Conservation (phyloP, 2,113 vertebrate species). For the Turnix velox region DNA sequence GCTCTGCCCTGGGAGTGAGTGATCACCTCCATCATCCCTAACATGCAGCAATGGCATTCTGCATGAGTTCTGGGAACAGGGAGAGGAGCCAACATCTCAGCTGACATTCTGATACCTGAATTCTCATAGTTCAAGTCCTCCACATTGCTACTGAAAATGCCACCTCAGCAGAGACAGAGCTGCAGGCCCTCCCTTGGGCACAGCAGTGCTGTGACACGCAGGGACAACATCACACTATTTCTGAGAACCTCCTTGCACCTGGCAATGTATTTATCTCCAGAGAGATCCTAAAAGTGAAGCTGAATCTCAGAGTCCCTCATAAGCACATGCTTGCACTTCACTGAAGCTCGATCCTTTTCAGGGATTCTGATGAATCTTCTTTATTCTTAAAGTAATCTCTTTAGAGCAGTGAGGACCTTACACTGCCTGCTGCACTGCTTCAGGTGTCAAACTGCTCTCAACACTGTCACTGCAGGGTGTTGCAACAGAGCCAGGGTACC, state of each 20-base stretch:
- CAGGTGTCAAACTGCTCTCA: background rate
- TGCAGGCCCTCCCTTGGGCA: background rate
- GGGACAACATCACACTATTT: background rate
- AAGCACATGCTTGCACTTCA: rapidly evolving
- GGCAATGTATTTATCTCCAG: background rate
- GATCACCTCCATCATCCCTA: background rate
- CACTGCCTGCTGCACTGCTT: background rate
- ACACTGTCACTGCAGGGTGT: rapidly evolving
- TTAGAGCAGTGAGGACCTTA: background rate
- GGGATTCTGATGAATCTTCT: background rate
- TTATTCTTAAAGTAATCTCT: background rate
- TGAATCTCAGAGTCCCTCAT: rapidly evolving
- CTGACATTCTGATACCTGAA: background rate
- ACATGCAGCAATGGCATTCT: background rate
- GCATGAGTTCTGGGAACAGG: background rate
- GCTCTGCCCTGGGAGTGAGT: background rate
- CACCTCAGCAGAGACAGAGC: background rate
- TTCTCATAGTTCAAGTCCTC: background rate
- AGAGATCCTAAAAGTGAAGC: background rate
- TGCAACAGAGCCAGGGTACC: background rate
- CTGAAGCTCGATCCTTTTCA: background rate
- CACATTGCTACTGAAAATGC: background rate
- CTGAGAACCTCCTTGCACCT: background rate
- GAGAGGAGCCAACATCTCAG: background rate
- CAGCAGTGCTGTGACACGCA: background rate